phyloP scores from a whole-genome alignment of 1,140 invertebrate species.

The Atta colombica region DNA sequence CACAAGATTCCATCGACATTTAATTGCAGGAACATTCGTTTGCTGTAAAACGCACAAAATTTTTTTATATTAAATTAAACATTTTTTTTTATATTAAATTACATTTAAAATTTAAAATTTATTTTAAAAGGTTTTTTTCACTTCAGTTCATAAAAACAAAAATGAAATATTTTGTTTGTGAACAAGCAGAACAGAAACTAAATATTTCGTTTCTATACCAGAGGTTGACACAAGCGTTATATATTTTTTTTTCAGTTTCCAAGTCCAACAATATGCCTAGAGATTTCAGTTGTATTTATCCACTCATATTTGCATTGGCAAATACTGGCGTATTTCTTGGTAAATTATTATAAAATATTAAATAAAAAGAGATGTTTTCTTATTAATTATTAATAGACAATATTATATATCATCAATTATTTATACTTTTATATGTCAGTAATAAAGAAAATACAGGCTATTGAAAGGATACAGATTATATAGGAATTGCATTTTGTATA shows the following conservation, averaged over 20 bases:
- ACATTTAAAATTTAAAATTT: slow-evolving; percentile 20
- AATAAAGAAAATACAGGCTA: neutral
- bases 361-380: neutral
- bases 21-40: neutral
- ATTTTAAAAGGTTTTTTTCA: slow-evolving; percentile 10
- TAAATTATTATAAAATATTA: neutral
- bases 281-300: neutral
- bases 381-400: neutral
- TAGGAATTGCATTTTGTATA: neutral
- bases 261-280: slow-evolving; percentile 20
- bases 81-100: too few species aligned
- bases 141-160: neutral
- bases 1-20: slow-evolving; percentile 15
- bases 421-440: neutral
- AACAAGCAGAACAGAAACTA: slow-evolving; percentile 23
- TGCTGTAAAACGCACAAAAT: neutral
- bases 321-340: neutral
- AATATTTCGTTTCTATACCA: slow-evolving; percentile 18
- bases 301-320: neutral
- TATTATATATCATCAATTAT: neutral
- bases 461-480: too few species aligned
- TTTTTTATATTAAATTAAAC: slow-evolving; percentile 6
- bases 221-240: slow-evolving; percentile 13
- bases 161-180: slow-evolving; percentile 32
- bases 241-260: slow-evolving; percentile 13